phyloP scores from a whole-genome alignment of 2,113 vertebrate species.

The Esox niger region DNA sequence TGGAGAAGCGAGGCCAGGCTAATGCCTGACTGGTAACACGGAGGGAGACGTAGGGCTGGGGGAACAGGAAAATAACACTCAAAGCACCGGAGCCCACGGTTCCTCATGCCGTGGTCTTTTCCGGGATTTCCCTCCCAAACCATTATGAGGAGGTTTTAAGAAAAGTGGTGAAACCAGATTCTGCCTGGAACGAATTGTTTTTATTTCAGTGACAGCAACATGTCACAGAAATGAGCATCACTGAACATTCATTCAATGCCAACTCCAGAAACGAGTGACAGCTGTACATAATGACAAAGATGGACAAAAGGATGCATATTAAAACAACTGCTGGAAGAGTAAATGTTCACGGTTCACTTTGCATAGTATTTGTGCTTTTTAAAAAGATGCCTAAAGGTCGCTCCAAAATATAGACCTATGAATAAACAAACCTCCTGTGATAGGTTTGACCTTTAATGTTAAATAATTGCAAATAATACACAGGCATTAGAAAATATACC shows the following conservation, averaged over 20 bases:
- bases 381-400: constrained; percentile 26
- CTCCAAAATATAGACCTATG: constrained; percentile 18
- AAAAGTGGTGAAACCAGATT: too few species aligned
- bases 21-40: constrained; percentile 44
- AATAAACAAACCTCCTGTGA: background rate
- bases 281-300: constrained; percentile 16
- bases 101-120: too few species aligned
- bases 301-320: constrained; percentile 1
- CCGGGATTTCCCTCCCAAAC: too few species aligned
- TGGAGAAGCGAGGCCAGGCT: constrained; percentile 47
- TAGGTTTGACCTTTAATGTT: constrained; percentile 31
- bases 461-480: constrained; percentile 23
- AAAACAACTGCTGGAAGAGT: constrained; percentile 11
- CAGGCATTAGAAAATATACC: constrained; percentile 32
- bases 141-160: too few species aligned
- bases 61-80: background rate
- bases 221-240: background rate
- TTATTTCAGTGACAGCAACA: too few species aligned
- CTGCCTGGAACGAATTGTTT: too few species aligned
- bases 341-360: constrained; percentile 27
- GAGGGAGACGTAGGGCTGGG: constrained; percentile 40
- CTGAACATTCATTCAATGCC: constrained; percentile 25
- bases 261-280: constrained; percentile 24
- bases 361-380: constrained; percentile 52
- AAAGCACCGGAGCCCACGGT: too few species aligned